A percentile compares a stretch with the other conserved stretches of the same genome.
These are phyloP conservation scores for Platycheirus albimanus DNA, from an alignment of 2,888 invertebrate genomes.

Conservation along the genomic window DNA sequence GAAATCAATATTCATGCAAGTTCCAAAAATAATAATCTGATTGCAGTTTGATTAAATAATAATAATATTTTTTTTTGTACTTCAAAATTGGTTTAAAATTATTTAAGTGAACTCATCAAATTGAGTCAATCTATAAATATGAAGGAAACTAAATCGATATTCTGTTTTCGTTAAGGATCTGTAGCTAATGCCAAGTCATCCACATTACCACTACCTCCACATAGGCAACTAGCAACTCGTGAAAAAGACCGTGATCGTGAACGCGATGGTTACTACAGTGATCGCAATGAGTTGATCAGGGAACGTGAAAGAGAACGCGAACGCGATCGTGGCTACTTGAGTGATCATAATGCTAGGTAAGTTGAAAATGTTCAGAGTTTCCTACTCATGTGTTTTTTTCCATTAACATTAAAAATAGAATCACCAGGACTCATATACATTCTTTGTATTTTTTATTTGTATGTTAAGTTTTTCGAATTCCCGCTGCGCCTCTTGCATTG, in stretches of 20 bases:
- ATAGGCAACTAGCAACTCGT: constrained; percentile 85
- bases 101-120: too few relatives aligned
- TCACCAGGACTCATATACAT: constrained; percentile 50
- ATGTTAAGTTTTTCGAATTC: constrained; percentile 82
- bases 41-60: constrained; percentile 31
- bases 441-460: constrained; percentile 25
- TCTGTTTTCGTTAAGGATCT: constrained; percentile 82
- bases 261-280: constrained; percentile 94
- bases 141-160: constrained; percentile 1
- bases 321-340: constrained; percentile 89
- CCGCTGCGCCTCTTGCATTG: constrained; percentile 93
- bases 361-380: constrained; percentile 27
- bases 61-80: constrained; percentile 12
- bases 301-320: constrained; percentile 89
- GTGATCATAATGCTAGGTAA: constrained; percentile 90
- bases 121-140: too few relatives aligned
- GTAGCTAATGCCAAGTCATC: constrained; percentile 91
- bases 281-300: constrained; percentile 92
- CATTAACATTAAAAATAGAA: neutral
- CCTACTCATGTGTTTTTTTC: neutral
- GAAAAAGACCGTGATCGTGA: constrained; percentile 86
- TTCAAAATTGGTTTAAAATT: constrained; percentile 31
- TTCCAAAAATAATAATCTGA: constrained; percentile 47
- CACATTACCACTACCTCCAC: constrained; percentile 91
- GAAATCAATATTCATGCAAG: constrained; percentile 63